These are phyloP conservation scores for Allygus modestus DNA, from an alignment of 2,888 invertebrate species.

Conservation along the genomic window DNA sequence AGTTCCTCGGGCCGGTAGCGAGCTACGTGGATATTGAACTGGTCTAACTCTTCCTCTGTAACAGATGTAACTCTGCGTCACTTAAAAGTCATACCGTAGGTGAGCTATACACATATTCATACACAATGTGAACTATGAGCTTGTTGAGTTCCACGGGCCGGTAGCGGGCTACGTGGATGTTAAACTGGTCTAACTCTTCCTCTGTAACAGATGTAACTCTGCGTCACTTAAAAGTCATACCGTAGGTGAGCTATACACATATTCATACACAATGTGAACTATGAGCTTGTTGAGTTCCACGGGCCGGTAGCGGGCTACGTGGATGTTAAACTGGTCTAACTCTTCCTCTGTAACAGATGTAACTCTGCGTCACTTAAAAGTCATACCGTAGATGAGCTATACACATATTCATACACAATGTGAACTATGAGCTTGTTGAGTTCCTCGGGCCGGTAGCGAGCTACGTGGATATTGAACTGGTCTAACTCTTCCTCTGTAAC, in stretches of 20 bases:
- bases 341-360: too few species aligned
- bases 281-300: too few species aligned
- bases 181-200: conserved; percentile 84
- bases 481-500: conserved; percentile 86
- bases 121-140: too few species aligned
- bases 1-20: conserved; percentile 90
- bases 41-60: conserved; percentile 86
- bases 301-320: too few species aligned
- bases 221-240: conserved; percentile 84
- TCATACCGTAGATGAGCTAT: conserved; percentile 95
- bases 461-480: conserved; percentile 79
- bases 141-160: conserved; percentile 89
- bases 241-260: too few species aligned
- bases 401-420: conserved; percentile 89
- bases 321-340: too few species aligned
- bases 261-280: too few species aligned
- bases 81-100: conserved; percentile 78
- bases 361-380: too few species aligned
- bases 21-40: conserved; percentile 79
- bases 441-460: conserved; percentile 88
- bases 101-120: conserved; percentile 94
- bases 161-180: conserved; percentile 81
- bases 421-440: conserved; percentile 86
- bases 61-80: conserved; percentile 68
- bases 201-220: conserved; percentile 77